These are phyloP conservation scores for Eulithis prunata DNA, from an alignment of 2,888 invertebrate genomes.

Conservation along the genomic window DNA sequence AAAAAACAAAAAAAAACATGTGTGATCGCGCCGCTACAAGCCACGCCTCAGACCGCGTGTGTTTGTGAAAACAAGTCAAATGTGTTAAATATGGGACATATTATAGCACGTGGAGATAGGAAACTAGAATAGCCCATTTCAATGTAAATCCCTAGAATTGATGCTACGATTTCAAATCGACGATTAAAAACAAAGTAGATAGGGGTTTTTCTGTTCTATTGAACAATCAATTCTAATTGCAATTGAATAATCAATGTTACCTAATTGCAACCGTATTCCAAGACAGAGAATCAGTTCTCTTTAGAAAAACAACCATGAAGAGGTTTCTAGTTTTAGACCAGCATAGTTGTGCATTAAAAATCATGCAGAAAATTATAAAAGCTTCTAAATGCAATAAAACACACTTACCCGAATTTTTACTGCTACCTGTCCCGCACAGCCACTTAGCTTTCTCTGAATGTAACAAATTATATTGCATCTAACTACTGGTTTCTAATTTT, in stretches of 20 bases:
- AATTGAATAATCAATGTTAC: slow-evolving; percentile 2
- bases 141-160: background rate
- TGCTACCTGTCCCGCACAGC: slow-evolving; percentile 25
- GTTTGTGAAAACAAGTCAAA: slow-evolving; percentile 80
- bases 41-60: slow-evolving; percentile 59
- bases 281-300: slow-evolving; percentile 14
- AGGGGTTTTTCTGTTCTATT: no score
- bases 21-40: slow-evolving; percentile 74
- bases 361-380: slow-evolving; percentile 19
- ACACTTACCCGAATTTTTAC: slow-evolving; percentile 28
- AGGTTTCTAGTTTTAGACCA: slow-evolving; percentile 3
- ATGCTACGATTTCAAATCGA: no score
- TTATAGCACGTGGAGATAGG: slow-evolving; percentile 39
- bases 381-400: slow-evolving; percentile 16
- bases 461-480: slow-evolving; percentile 41
- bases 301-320: slow-evolving; percentile 11
- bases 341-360: slow-evolving; percentile 18
- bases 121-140: slow-evolving; percentile 50
- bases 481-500: slow-evolving; percentile 47
- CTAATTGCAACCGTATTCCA: slow-evolving; percentile 7
- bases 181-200: no score
- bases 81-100: slow-evolving; percentile 74
- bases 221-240: no score
- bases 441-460: slow-evolving; percentile 39
- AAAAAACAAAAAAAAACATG: slow-evolving; percentile 50